phyloP scores from a whole-genome alignment of 2,888 invertebrate species.

The Busseola fusca region DNA sequence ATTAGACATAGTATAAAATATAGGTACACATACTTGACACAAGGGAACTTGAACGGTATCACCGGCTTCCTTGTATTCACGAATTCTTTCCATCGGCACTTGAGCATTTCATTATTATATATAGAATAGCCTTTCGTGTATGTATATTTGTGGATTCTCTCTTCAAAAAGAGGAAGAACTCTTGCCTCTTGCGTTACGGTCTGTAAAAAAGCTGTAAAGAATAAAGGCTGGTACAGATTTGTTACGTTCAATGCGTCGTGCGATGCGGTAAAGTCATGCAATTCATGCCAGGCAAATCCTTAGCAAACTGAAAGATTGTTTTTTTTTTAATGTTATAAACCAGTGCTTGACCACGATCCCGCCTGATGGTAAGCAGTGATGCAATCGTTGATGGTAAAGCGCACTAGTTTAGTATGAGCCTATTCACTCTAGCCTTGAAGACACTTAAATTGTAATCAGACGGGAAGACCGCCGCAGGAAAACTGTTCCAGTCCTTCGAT shows the following conservation, averaged over 20 bases:
- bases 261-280: not conserved
- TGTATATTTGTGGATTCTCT: slow-evolving; percentile 16
- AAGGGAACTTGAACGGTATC: slow-evolving; percentile 35
- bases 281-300: not conserved
- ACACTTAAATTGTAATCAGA: too few species aligned
- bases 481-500: too few species aligned
- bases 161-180: slow-evolving; percentile 42
- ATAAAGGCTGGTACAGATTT: not conserved
- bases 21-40: slow-evolving; percentile 22
- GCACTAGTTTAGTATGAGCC: too few species aligned
- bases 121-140: slow-evolving; percentile 17
- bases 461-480: too few species aligned
- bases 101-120: slow-evolving; percentile 11
- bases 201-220: slow-evolving; percentile 31
- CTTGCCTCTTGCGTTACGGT: slow-evolving; percentile 16
- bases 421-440: too few species aligned
- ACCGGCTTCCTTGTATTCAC: not conserved
- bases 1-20: too few species aligned
- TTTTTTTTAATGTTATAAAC: too few species aligned
- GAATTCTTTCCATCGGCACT: slow-evolving; percentile 28
- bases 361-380: too few species aligned
- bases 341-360: too few species aligned
- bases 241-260: too few species aligned
- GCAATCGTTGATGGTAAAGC: too few species aligned
- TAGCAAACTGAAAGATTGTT: not conserved